Conservation (phyloP, 2,888 invertebrate genomes). For the Ichneumoninae sp. region DNA sequence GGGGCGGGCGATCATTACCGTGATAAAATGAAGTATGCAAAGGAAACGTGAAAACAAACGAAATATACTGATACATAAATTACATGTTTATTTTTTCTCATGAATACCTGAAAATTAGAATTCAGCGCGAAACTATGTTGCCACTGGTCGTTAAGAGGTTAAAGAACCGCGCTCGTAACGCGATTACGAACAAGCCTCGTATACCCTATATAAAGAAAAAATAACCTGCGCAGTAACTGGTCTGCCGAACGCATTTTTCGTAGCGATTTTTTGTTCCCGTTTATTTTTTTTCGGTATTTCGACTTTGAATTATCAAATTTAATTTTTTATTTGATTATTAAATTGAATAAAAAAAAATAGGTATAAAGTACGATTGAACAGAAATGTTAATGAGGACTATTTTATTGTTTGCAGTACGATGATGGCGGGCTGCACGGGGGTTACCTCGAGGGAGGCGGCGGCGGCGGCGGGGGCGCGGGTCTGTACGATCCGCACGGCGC, state of each 20-base stretch:
- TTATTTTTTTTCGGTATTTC: background rate
- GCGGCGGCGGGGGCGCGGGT: constrained; percentile 87
- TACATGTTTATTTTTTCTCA: background rate
- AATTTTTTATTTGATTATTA: no score
- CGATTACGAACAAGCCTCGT: background rate
- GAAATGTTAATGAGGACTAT: constrained; percentile 18
- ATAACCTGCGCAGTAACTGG: background rate
- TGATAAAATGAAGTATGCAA: background rate
- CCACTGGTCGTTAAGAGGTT: background rate
- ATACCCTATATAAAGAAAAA: background rate
- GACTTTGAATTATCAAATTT: no score
- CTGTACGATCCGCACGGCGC: constrained; percentile 92
- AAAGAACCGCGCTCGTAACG: background rate
- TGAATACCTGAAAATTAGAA: background rate
- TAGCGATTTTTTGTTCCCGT: background rate
- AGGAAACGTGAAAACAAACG: background rate
- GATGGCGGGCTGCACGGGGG: constrained; percentile 94
- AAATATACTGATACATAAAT: background rate
- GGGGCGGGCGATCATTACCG: background rate
- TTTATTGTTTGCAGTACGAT: constrained; percentile 90
- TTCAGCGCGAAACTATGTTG: background rate
- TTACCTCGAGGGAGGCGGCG: constrained; percentile 93
- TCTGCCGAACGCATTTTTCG: background rate
- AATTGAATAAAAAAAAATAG: background rate
- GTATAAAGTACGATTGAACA: no score